Evolutionary conservation across 2,113 vertebrate genomes (phyloP).

Genomic region (Perca schrenkii): DNA sequence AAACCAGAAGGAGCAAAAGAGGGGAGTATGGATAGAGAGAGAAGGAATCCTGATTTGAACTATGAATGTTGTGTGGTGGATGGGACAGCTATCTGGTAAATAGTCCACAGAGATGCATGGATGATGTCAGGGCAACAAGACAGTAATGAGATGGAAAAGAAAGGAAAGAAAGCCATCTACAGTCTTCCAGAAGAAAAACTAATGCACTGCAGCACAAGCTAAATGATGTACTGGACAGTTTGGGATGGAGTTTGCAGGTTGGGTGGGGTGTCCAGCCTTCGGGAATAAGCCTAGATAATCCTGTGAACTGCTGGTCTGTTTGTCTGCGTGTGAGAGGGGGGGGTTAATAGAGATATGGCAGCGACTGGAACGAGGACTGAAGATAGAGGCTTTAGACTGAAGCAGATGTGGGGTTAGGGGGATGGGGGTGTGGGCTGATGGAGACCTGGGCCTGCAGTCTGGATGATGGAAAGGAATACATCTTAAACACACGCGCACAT

Average conservation of each 20-base stretch:
- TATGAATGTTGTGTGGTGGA: conserved; percentile 30
- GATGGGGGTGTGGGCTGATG: neutral
- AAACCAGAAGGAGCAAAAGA: neutral
- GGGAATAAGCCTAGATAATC: conserved; percentile 70
- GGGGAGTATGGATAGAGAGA: neutral
- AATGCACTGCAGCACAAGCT: conserved; percentile 49
- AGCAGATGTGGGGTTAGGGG: conserved; percentile 15
- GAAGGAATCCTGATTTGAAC: conserved; percentile 10
- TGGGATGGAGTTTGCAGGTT: conserved; percentile 44
- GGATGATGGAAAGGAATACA: conserved; percentile 23
- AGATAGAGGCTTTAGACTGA: conserved; percentile 48
- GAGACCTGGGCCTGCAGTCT: neutral
- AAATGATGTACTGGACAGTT: conserved; percentile 47
- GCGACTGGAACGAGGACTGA: conserved; percentile 39
- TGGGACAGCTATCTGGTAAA: conserved; percentile 44
- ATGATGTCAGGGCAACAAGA: conserved; percentile 30
- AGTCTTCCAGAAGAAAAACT: conserved; percentile 22
- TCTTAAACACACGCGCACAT: neutral
- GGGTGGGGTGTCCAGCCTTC: conserved; percentile 56
- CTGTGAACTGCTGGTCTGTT: conserved; percentile 46
- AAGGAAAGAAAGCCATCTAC: neutral
- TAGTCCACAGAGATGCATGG: conserved; percentile 38
- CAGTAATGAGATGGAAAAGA: neutral
- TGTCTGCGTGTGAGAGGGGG: neutral
- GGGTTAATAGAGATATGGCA: conserved; percentile 44